phyloP scores from a whole-genome alignment of 2,888 invertebrate genomes.

The Archips crataeganus region DNA sequence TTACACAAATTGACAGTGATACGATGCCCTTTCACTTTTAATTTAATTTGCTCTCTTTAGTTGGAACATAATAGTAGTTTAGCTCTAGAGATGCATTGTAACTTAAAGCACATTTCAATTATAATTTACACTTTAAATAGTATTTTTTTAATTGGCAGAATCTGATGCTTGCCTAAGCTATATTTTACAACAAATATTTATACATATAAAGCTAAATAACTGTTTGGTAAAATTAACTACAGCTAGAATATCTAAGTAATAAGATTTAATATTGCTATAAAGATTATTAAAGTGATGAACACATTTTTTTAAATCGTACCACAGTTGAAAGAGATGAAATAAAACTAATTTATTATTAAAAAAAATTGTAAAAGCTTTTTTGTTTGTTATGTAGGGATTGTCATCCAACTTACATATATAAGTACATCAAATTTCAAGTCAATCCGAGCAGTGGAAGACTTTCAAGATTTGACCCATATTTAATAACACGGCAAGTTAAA shows the following conservation, averaged over 20 bases:
- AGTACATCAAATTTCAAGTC: too few relatives aligned
- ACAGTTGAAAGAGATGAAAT: too few relatives aligned
- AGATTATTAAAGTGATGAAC: conserved; percentile 3
- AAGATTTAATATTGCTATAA: conserved; percentile 6
- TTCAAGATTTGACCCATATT: too few relatives aligned
- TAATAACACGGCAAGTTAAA: too few relatives aligned
- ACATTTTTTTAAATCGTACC: not conserved
- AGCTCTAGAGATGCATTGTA: not conserved
- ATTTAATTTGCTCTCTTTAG: not conserved
- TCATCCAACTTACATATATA: too few relatives aligned
- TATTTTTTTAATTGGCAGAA: not conserved
- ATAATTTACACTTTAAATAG: not conserved
- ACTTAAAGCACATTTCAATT: not conserved
- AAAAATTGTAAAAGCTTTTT: too few relatives aligned
- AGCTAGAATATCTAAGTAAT: not conserved
- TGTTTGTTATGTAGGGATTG: too few relatives aligned
- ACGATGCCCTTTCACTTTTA: not conserved
- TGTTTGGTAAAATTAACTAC: not conserved
- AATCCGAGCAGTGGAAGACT: too few relatives aligned
- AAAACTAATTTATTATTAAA: too few relatives aligned
- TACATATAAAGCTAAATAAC: not conserved
- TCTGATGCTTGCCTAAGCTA: not conserved
- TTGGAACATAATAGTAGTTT: not conserved
- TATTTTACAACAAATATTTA: not conserved
- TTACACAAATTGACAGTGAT: conserved; percentile 46